Evolutionary conservation across 1,140 invertebrate species (phyloP).

Genomic region (Heliconius himera): DNA sequence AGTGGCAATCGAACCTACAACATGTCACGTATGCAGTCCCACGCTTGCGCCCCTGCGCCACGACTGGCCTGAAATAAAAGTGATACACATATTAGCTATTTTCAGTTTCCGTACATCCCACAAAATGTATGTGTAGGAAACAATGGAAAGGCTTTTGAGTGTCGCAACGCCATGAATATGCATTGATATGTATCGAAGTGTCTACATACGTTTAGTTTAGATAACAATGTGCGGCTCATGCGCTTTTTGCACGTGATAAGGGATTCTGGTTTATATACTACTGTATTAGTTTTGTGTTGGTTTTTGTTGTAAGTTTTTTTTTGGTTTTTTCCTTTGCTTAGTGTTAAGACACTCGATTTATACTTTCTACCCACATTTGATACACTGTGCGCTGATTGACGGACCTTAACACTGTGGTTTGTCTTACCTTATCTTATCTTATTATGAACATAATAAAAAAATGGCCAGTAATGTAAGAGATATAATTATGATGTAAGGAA

Average conservation of each 20-base stretch:
- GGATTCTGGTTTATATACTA: conserved; percentile 13
- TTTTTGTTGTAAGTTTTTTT: neutral
- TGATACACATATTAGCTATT: neutral
- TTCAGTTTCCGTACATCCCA: conserved; percentile 29
- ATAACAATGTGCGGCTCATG: conserved; percentile 31
- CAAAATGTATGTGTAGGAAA: conserved; percentile 38
- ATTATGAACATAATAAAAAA: too few species aligned
- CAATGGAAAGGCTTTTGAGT: conserved; percentile 60
- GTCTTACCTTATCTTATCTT: too few species aligned
- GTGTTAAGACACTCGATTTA: too few species aligned
- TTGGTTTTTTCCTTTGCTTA: too few species aligned
- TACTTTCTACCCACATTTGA: neutral
- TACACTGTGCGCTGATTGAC: neutral
- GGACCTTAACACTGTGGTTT: neutral
- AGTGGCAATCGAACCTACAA: too few species aligned
- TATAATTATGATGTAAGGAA: too few species aligned
- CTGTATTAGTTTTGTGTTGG: neutral
- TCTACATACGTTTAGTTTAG: conserved; percentile 43
- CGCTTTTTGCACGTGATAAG: conserved; percentile 26
- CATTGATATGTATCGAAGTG: conserved; percentile 61
- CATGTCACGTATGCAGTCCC: too few species aligned
- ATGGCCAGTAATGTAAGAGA: too few species aligned
- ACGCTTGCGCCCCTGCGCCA: too few species aligned
- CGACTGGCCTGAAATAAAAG: too few species aligned
- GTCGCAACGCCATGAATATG: conserved; percentile 65